phyloP scores from a whole-genome alignment of 2,113 vertebrate genomes.

The Astatotilapia flaviijosephi region DNA sequence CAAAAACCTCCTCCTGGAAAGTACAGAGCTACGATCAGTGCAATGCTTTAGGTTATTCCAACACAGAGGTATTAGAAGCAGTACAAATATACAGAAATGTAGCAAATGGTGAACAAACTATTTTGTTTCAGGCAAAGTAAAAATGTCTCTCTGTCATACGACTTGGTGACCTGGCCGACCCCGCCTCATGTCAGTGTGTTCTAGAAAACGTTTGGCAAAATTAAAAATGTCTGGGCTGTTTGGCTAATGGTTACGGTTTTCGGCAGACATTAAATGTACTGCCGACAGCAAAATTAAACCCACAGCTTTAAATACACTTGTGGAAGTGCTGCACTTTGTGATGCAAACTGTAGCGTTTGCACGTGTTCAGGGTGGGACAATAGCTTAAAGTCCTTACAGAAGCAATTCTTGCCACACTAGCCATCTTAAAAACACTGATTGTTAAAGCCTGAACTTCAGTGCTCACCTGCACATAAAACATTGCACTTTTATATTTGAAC shows the following conservation, averaged over 20 bases:
- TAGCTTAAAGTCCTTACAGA: accelerated
- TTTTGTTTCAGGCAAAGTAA: not conserved
- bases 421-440: not conserved
- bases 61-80: not conserved
- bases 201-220: not conserved
- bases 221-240: not conserved
- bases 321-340: not conserved
- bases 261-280: not conserved
- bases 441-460: not conserved
- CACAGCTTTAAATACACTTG: not conserved
- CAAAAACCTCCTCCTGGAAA: not conserved
- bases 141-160: not conserved
- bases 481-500: not conserved
- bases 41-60: not conserved
- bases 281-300: not conserved
- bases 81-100: not conserved
- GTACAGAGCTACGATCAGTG: not conserved
- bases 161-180: not conserved
- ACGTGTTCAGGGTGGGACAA: not conserved
- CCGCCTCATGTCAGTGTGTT: not conserved
- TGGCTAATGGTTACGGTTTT: not conserved
- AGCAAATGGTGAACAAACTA: not conserved
- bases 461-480: not conserved
- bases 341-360: not conserved
- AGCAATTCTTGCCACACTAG: accelerated